Percentiles rank a stretch among this genome's conserved stretches.
Evolutionary conservation across 2,113 vertebrate species (phyloP).

Genomic region (Chloroceryle aenea): DNA sequence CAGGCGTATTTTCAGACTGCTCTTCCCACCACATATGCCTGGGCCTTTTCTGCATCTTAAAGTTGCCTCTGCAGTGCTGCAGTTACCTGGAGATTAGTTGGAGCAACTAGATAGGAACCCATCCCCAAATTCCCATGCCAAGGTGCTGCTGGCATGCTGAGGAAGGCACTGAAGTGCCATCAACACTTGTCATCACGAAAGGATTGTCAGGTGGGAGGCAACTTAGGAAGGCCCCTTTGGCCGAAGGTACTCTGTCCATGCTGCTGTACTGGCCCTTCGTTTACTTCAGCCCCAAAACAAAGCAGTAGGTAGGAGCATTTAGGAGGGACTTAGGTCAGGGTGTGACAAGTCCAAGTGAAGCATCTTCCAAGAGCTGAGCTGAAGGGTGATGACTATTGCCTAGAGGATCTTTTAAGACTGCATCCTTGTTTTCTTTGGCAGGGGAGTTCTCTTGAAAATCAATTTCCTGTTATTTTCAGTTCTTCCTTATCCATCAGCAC

Average conservation of each 20-base stretch:
- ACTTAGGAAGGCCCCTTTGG: not conserved
- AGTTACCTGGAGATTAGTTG: not conserved
- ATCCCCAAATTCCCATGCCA: not conserved
- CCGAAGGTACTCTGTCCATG: not conserved
- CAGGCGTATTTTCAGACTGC: not conserved
- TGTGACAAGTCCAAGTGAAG: not conserved
- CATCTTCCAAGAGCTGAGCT: not conserved
- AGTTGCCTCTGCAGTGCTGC: not conserved
- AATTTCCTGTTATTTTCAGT: not conserved
- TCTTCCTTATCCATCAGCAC: not conserved
- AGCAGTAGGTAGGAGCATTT: fast-evolving
- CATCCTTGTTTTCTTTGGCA: not conserved
- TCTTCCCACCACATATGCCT: not conserved
- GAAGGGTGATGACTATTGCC: not conserved
- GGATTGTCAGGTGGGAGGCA: not conserved
- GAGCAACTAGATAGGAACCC: not conserved
- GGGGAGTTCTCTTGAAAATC: not conserved
- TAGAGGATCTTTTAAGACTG: not conserved
- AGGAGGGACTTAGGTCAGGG: not conserved
- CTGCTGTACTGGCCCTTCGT: not conserved
- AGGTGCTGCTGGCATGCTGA: not conserved
- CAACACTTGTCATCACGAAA: not conserved
- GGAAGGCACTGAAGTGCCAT: not conserved
- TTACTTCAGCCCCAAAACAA: not conserved
- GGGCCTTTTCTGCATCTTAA: not conserved